phyloP scores from a whole-genome alignment of 2,888 invertebrate species.

The Apodemia zela region DNA sequence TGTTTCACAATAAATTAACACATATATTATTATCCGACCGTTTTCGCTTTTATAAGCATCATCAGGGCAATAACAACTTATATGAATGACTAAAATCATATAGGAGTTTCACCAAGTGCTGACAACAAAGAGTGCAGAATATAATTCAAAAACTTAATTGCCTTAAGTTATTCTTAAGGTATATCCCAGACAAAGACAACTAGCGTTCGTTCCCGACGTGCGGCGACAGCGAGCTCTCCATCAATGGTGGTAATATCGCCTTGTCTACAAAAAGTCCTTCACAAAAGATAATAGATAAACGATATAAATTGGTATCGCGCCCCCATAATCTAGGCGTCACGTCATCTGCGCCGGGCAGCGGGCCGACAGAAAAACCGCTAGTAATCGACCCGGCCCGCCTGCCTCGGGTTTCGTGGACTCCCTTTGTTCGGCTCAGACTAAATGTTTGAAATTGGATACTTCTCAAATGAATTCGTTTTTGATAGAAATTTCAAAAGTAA shows the following conservation, averaged over 20 bases:
- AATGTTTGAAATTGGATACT: not conserved
- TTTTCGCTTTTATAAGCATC: no score
- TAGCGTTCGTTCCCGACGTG: no score
- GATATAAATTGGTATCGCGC: constrained; percentile 12
- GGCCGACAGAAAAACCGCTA: not conserved
- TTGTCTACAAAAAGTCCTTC: not conserved
- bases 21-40: no score
- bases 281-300: constrained; percentile 1
- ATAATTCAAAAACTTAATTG: no score
- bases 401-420: not conserved
- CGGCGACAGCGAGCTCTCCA: not conserved
- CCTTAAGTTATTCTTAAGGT: no score
- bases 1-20: no score
- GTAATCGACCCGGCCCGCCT: not conserved
- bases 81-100: no score
- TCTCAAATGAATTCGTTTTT: not conserved
- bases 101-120: no score
- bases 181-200: no score
- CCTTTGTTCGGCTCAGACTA: not conserved
- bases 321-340: constrained; percentile 4
- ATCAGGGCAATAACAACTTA: no score
- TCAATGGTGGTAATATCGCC: constrained; percentile 14
- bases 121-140: no score
- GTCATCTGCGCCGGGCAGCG: not conserved
- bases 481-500: not conserved